phyloP scores from a whole-genome alignment of 1,140 invertebrate species.

The Rhagoletis pomonella region DNA sequence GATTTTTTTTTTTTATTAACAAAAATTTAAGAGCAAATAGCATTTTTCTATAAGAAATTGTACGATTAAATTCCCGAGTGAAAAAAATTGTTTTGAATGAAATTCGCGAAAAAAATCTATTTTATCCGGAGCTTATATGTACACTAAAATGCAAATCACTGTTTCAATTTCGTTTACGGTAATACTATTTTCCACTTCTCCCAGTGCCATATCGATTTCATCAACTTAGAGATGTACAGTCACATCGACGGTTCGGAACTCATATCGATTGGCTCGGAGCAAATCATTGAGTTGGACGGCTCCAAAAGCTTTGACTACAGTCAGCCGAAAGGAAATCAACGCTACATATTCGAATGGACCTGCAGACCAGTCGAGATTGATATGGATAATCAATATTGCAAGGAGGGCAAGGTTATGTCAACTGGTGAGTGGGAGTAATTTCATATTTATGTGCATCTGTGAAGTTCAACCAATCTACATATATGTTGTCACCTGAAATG shows the following conservation, averaged over 20 bases:
- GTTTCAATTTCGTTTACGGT: too few species aligned
- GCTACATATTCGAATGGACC: not conserved
- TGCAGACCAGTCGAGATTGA: not conserved
- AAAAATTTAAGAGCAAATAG: too few species aligned
- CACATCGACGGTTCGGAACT: not conserved
- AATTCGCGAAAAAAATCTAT: too few species aligned
- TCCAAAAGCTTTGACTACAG: not conserved
- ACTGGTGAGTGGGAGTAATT: slow-evolving; percentile 2
- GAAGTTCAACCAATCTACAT: too few species aligned
- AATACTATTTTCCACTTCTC: not conserved
- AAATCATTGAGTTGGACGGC: not conserved
- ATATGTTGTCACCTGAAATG: too few species aligned
- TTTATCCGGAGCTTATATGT: too few species aligned
- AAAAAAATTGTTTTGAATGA: too few species aligned
- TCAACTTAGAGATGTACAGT: not conserved
- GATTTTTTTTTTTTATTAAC: too few species aligned
- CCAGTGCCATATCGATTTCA: slow-evolving; percentile 24
- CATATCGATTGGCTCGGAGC: slow-evolving; percentile 6
- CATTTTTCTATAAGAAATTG: too few species aligned
- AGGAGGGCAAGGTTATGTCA: not conserved
- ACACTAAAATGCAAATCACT: too few species aligned
- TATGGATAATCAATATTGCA: not conserved
- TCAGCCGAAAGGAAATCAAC: not conserved
- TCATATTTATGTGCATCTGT: too few species aligned
- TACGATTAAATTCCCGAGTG: too few species aligned